phyloP scores from a whole-genome alignment of 2,113 vertebrate genomes.

The Agapornis roseicollis region DNA sequence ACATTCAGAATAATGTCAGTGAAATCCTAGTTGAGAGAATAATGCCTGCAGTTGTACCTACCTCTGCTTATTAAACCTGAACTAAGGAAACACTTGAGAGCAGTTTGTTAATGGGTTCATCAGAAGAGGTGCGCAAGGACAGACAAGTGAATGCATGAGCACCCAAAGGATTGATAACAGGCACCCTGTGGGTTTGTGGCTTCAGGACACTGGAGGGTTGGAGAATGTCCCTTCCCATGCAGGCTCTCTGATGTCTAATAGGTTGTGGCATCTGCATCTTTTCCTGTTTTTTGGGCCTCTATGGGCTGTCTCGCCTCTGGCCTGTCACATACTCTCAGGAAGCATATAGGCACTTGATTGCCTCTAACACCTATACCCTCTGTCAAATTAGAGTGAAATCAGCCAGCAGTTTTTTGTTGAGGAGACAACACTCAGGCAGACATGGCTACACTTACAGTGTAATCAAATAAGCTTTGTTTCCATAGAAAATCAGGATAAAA shows the following conservation, averaged over 20 bases:
- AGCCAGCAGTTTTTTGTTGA: background rate
- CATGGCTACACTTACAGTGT: background rate
- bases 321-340: background rate
- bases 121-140: background rate
- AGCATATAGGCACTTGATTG: background rate
- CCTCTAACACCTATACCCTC: background rate
- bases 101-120: background rate
- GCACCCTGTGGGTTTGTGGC: background rate
- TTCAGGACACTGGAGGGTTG: background rate
- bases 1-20: background rate
- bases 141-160: rapidly evolving
- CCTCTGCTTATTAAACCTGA: background rate
- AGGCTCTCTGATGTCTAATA: background rate
- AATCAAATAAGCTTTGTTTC: constrained; percentile 52
- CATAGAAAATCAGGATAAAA: constrained; percentile 54
- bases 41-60: background rate
- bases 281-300: background rate
- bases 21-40: background rate
- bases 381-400: constrained; percentile 23
- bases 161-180: background rate
- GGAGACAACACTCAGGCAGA: background rate
- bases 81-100: background rate
- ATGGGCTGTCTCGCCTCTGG: background rate
- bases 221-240: background rate
- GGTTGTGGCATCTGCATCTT: background rate